Evolutionary conservation across 2,797 vertebrate genomes (phyloP).

Genomic region (Malurus leucopterus): DNA sequence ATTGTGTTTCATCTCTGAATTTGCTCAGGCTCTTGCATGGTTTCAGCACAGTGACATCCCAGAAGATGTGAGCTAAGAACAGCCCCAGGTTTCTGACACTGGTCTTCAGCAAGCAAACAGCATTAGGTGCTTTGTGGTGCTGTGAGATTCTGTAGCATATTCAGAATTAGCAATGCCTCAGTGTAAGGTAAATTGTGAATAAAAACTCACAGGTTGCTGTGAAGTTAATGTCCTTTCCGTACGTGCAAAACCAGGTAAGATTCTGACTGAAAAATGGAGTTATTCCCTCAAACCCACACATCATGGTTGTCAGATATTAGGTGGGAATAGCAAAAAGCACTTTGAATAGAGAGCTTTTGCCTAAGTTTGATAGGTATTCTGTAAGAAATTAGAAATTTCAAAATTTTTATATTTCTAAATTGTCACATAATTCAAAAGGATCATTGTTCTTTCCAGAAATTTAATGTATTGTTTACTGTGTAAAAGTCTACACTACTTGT

Average conservation of each 20-base stretch:
- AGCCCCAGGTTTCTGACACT: background rate
- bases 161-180: background rate
- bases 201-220: background rate
- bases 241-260: background rate
- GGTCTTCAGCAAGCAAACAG: background rate
- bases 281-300: background rate
- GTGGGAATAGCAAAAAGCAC: background rate
- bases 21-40: background rate
- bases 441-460: background rate
- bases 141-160: background rate
- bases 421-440: background rate
- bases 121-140: accelerated
- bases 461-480: background rate
- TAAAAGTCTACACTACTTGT: background rate
- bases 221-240: background rate
- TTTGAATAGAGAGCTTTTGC: background rate
- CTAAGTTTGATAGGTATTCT: background rate
- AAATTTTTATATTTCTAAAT: background rate
- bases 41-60: background rate
- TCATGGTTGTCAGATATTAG: background rate
- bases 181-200: background rate
- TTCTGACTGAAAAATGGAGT: background rate
- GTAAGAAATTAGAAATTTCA: background rate
- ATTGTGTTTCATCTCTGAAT: background rate
- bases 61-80: background rate